Conservation (phyloP, 2,888 invertebrate species). For the Drosophila nr. medialis region DNA sequence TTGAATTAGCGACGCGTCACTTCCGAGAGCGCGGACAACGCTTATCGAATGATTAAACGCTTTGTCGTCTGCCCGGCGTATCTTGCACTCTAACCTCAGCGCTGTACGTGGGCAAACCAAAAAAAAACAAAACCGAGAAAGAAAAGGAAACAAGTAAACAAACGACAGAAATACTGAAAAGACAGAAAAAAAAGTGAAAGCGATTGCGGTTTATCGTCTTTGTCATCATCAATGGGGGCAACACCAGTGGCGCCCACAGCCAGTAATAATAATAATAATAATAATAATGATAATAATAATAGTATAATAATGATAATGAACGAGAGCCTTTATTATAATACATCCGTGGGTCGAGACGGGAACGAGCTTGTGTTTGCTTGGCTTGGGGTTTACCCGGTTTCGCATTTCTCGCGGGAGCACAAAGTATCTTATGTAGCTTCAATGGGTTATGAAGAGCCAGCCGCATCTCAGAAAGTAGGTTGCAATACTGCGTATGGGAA, state of each 20-base stretch:
- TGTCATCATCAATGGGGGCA: slow-evolving; percentile 48
- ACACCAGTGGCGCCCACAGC: slow-evolving; percentile 38
- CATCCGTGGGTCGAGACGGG: slow-evolving; percentile 30
- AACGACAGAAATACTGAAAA: slow-evolving; percentile 3
- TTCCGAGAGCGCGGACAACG: slow-evolving; percentile 59
- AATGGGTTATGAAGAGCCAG: background rate
- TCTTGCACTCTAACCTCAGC: slow-evolving; percentile 66
- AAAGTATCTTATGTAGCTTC: slow-evolving; percentile 4
- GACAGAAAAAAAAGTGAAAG: slow-evolving; percentile 63
- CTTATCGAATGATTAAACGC: slow-evolving; percentile 29
- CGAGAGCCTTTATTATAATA: slow-evolving; percentile 1
- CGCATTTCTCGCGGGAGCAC: slow-evolving; percentile 13
- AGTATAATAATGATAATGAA: background rate
- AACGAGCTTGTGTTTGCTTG: slow-evolving; percentile 3
- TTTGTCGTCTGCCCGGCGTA: slow-evolving; percentile 16
- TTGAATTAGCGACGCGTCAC: slow-evolving; percentile 67
- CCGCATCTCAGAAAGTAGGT: slow-evolving; percentile 13
- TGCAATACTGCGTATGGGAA: background rate
- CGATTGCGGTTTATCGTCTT: slow-evolving; percentile 61
- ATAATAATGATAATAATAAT: background rate
- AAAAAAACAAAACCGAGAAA: background rate
- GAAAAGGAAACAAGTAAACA: slow-evolving; percentile 9
- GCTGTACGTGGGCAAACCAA: slow-evolving; percentile 18
- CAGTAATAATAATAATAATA: background rate
- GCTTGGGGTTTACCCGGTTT: slow-evolving; percentile 19